Conservation (phyloP, 2,888 invertebrate genomes). For the Nemoura dubitans region DNA sequence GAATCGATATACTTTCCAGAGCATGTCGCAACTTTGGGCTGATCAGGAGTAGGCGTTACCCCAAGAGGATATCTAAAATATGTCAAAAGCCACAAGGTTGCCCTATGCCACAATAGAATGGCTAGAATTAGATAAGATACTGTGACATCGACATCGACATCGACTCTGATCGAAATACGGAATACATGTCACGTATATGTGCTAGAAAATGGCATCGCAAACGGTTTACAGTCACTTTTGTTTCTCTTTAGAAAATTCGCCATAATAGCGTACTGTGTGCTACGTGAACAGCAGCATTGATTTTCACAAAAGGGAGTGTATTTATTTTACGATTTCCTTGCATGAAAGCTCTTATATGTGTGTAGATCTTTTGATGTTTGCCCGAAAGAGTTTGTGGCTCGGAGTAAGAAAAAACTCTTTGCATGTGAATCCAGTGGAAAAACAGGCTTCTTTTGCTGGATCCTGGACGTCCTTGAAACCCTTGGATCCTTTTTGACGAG, state of each 20-base stretch:
- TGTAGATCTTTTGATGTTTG: neutral
- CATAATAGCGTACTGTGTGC: neutral
- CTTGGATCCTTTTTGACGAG: neutral
- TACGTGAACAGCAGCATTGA: neutral
- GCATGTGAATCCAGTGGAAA: neutral
- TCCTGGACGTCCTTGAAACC: neutral
- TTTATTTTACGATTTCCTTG: neutral
- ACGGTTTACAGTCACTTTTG: neutral
- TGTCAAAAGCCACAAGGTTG: neutral
- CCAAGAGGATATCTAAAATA: constrained; percentile 12
- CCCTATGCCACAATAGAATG: neutral
- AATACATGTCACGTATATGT: neutral
- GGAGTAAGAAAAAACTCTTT: neutral
- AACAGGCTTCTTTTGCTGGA: neutral
- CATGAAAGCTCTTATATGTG: neutral
- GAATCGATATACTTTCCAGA: constrained; percentile 18
- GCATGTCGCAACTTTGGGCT: constrained; percentile 3
- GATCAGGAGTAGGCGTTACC: neutral
- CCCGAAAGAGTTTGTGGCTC: neutral
- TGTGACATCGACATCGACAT: neutral
- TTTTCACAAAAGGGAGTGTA: neutral
- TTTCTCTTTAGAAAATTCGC: neutral
- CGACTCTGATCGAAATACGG: neutral
- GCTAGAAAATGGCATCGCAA: neutral
- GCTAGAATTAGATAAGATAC: neutral